Evolutionary conservation across 2,113 vertebrate species (phyloP), one percentile per base, ranked within the genome.

Genomic region (Mustela nigripes): DNA sequence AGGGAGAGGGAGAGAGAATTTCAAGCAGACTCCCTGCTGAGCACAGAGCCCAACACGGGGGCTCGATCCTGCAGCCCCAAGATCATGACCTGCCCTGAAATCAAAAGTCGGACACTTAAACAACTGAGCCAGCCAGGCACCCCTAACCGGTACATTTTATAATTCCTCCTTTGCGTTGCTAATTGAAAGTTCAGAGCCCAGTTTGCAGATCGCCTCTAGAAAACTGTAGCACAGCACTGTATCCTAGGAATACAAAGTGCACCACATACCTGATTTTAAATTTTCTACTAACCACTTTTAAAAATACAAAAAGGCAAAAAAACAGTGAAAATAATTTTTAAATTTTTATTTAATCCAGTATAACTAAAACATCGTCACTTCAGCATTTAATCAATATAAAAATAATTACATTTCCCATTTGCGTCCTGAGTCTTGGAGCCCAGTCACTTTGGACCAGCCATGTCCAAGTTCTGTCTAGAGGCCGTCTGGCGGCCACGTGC

Each of bases 401-500:
- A 84, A 65, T 50, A 5, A 50, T 31, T 74, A 4, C 1, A 18
- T 90, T 58, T 62, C 45, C 15, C 5, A 1, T 82, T 63, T 87
- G 42, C 56, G 15, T 15, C 36, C 14, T 33, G 3, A 56, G 36
- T 45, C 26, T 56, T 42, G 5, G 21, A 53, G 9, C 21, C 71
- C 31, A 33, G 53, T 69, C 3, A 3, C 19, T 71, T 9, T 50
- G 33, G 65, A n/a, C 10, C 15, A 31, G 82, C 78, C 3, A 0
- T 1, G 28, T n/a, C 11, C 15, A 3, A 0, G 76, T 58, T 24
- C 80, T 62, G 9, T 39, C n/a, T 22, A 1, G 11, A 4, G 11
- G 0, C 18, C 50, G 8, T 11, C 74, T 50, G 45, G 48, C 5
- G 1, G 31, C 31, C 11, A 28, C 5, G 15, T 9, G 26, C n/a